phyloP scores from a whole-genome alignment of 2,888 invertebrate genomes.

The Folsomia candida region DNA sequence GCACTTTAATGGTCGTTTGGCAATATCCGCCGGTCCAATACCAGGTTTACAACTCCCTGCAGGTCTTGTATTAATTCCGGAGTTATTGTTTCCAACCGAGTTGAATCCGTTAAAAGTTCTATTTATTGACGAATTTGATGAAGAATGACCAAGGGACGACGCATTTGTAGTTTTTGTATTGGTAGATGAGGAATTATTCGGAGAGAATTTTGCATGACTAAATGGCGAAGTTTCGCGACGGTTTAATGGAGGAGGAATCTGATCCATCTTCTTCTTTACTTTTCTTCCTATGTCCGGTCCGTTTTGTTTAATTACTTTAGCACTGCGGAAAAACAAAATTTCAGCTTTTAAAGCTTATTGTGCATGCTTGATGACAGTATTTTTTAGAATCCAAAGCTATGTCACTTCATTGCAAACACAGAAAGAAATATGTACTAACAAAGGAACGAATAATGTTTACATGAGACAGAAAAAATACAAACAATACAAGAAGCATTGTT shows the following conservation, averaged over 20 bases:
- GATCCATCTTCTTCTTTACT: slow-evolving; percentile 68
- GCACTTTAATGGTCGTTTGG: slow-evolving; percentile 42
- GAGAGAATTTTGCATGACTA: slow-evolving; percentile 32
- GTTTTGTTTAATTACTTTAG: slow-evolving; percentile 88
- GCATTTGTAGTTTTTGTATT: slow-evolving; percentile 26
- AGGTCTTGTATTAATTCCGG: slow-evolving; percentile 14
- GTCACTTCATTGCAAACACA: too few relatives aligned
- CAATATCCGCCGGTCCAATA: slow-evolving; percentile 28
- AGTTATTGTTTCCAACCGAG: slow-evolving; percentile 8
- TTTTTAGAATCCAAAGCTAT: not conserved
- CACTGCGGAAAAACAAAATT: slow-evolving; percentile 61
- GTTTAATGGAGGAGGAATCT: slow-evolving; percentile 27
- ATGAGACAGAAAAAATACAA: too few relatives aligned
- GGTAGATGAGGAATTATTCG: slow-evolving; percentile 26
- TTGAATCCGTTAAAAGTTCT: not conserved
- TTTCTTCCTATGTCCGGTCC: slow-evolving; percentile 84
- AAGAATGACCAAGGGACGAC: not conserved
- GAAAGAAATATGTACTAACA: too few relatives aligned
- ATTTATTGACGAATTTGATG: not conserved
- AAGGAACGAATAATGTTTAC: too few relatives aligned
- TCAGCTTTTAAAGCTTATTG: too few relatives aligned
- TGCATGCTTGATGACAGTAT: not conserved
- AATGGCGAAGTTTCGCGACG: slow-evolving; percentile 46
- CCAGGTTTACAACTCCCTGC: not conserved
- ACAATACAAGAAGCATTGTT: too few relatives aligned